A percentile compares a stretch with the other conserved stretches of the same genome.
Conservation (phyloP, 2,888 invertebrate genomes). For the Plagiodera versicolora region DNA sequence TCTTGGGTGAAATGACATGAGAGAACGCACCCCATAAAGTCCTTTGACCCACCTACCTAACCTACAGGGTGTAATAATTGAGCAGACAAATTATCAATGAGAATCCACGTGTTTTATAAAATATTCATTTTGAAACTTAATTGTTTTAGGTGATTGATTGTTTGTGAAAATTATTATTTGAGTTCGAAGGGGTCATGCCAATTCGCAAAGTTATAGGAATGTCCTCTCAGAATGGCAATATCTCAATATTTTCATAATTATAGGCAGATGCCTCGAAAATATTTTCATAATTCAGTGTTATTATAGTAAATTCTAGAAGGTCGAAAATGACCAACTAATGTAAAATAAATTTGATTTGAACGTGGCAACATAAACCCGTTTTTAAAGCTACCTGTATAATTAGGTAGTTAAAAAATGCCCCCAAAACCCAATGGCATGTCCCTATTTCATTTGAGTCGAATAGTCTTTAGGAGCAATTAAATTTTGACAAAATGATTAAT, state of each 20-base stretch:
- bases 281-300: conserved; percentile 31
- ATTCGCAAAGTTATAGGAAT: neutral
- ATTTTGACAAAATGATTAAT: conserved; percentile 55
- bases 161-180: too few species aligned
- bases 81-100: too few species aligned
- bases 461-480: conserved; percentile 51
- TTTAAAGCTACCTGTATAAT: conserved; percentile 43
- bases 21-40: too few species aligned
- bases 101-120: too few species aligned
- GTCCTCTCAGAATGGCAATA: neutral
- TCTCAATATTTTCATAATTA: conserved; percentile 24
- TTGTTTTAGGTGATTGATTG: too few species aligned
- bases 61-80: too few species aligned
- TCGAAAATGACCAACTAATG: conserved; percentile 33
- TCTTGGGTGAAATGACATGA: too few species aligned
- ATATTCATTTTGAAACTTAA: too few species aligned
- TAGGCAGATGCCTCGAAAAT: conserved; percentile 27
- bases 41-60: too few species aligned
- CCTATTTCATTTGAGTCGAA: conserved; percentile 42
- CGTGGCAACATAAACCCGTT: conserved; percentile 37
- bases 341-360: conserved; percentile 37
- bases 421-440: conserved; percentile 41
- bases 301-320: conserved; percentile 29
- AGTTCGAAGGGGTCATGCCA: neutral
- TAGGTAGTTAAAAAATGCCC: conserved; percentile 43